phyloP scores from a whole-genome alignment of 2,113 vertebrate species.

The Edolisoma coerulescens region DNA sequence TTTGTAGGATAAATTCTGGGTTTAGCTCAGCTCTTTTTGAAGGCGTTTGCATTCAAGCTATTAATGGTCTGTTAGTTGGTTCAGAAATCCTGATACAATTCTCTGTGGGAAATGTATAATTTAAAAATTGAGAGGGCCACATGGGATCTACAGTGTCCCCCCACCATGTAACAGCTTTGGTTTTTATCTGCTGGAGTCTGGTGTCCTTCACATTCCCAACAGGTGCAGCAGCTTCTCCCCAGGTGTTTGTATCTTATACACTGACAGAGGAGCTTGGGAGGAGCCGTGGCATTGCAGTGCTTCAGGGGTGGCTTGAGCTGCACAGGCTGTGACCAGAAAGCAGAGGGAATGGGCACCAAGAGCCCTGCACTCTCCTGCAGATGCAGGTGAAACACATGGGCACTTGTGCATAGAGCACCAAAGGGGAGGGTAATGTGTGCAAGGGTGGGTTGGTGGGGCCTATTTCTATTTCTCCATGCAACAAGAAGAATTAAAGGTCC shows the following conservation, averaged over 20 bases:
- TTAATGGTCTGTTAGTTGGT: not conserved
- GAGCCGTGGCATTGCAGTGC: not conserved
- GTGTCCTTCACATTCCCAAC: not conserved
- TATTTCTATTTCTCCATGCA: not conserved
- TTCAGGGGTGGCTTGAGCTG: not conserved
- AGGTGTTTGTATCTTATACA: not conserved
- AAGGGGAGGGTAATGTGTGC: not conserved
- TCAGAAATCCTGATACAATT: not conserved
- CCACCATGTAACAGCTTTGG: not conserved
- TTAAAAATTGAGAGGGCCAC: not conserved
- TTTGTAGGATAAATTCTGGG: not conserved
- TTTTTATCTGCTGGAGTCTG: not conserved
- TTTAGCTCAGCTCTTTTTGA: not conserved
- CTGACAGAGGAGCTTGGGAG: not conserved
- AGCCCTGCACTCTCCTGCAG: rapidly evolving
- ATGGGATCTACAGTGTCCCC: not conserved
- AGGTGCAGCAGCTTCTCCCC: not conserved
- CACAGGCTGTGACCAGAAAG: not conserved
- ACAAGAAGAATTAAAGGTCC: not conserved
- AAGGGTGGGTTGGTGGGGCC: not conserved
- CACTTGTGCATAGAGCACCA: not conserved
- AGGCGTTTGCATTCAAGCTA: not conserved
- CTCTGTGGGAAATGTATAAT: not conserved
- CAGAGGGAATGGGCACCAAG: not conserved
- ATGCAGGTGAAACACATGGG: not conserved